phyloP scores from a whole-genome alignment of 2,113 vertebrate species.

The Acrocephalus kingi region DNA sequence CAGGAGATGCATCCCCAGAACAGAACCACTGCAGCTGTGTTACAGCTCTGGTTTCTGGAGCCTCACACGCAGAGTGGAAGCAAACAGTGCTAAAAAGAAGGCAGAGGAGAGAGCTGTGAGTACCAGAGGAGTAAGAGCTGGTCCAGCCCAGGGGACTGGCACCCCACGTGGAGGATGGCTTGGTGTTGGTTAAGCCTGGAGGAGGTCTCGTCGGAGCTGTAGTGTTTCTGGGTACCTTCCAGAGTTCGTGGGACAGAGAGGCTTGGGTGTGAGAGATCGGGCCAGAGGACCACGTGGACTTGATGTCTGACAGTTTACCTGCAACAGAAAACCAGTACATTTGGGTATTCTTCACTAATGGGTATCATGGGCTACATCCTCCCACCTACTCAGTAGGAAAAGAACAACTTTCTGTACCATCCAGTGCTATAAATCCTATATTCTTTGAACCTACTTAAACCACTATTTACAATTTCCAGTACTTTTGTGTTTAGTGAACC shows the following conservation, averaged over 20 bases:
- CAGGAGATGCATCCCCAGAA: background rate
- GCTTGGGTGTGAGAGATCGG: constrained; percentile 92
- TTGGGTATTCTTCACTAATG: background rate
- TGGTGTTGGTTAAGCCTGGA: constrained; percentile 91
- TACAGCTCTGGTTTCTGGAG: background rate
- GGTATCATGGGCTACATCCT: background rate
- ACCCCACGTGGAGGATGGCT: constrained; percentile 93
- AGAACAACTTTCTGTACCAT: background rate
- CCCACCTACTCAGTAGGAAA: background rate
- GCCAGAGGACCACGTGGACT: constrained; percentile 94
- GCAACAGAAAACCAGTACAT: background rate
- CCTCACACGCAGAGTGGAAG: rapidly evolving
- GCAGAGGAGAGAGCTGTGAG: background rate
- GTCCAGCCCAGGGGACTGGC: constrained; percentile 92
- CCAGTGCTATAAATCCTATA: background rate
- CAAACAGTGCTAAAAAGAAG: background rate
- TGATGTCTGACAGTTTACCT: constrained; percentile 97
- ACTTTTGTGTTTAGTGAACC: background rate
- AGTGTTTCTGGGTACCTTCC: constrained; percentile 95
- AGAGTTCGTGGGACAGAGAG: constrained; percentile 94
- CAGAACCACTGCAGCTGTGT: background rate
- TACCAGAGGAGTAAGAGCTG: constrained; percentile 92
- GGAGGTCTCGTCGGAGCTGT: constrained; percentile 90
- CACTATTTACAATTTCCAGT: background rate
- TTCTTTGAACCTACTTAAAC: background rate